Evolutionary conservation across 2,888 invertebrate species (phyloP), one percentile per base, ranked within the genome.

Genomic region (Sepioteuthis lessoniana): DNA sequence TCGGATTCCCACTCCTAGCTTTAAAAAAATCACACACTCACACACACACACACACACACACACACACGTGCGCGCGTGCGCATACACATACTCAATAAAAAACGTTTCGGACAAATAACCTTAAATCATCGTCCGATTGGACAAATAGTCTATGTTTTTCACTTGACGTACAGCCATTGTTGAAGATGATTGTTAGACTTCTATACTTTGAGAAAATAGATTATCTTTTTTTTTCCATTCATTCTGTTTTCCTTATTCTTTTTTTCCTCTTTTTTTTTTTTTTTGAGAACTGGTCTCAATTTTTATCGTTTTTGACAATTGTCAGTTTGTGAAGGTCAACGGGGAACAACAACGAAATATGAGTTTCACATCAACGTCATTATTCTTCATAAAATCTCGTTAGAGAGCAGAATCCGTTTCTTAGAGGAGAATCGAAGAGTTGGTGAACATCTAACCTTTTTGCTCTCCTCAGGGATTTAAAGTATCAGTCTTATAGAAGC

Each of bases 301-400:
- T 76, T 76, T 76, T 76, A 76, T 76, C 76, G 16, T 76, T 76
- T 76, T 76, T 76, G 76, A 76, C 76, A 76, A 76, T 76, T 76
- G 76, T 76, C 76, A 35, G 76, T 76, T 76, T 76, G n/a, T n/a
- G 16, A 76, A 35, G 76, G 76, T 76, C 76, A 76, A 19, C 1
- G 76, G 76, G 76, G 76, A 76, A 76, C 76, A 76, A n/a, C n/a
- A n/a, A 76, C 76, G 76, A 76, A 76, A 76, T 76, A 76, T 76
- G 76, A 76, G 76, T 76, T 76, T 16, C 76, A 16, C 76, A 76
- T 76, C 76, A 76, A 76, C 76, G n/a, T 76, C 76, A 76, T 76
- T 76, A 76, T 76, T 76, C 76, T 76, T 76, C n/a, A 76, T 76
- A 76, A 76, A 76, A 76, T 76, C 76, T 76, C 76, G 76, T 76